phyloP scores from a whole-genome alignment of 2,888 invertebrate species.

The Perdita meconis region DNA sequence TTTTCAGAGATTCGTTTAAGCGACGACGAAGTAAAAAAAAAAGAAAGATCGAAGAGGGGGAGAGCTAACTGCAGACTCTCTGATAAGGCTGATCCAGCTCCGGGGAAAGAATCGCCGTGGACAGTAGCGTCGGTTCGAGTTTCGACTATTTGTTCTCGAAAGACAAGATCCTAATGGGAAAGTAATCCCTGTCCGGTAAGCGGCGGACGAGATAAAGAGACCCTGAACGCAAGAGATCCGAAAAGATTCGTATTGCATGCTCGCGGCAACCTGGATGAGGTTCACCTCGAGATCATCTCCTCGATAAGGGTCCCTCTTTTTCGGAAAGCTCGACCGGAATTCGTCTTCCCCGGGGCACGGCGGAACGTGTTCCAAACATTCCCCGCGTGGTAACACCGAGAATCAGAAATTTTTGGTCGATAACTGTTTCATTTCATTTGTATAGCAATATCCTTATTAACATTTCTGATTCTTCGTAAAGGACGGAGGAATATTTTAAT shows the following conservation, averaged over 20 bases:
- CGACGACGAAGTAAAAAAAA: conserved; percentile 25
- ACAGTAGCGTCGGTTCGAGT: conserved; percentile 58
- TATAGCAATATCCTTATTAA: too few relatives aligned
- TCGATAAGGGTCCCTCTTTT: conserved; percentile 72
- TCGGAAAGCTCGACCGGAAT: conserved; percentile 61
- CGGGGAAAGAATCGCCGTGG: conserved; percentile 53
- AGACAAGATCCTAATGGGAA: conserved; percentile 80
- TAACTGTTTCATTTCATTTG: too few relatives aligned
- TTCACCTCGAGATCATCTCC: conserved; percentile 62
- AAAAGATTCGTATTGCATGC: conserved; percentile 62
- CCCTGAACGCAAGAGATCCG: conserved; percentile 49
- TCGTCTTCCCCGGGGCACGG: conserved; percentile 57
- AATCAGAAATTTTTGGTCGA: too few relatives aligned
- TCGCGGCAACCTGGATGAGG: conserved; percentile 61
- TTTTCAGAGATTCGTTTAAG: conserved; percentile 4
- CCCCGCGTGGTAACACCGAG: background rate
- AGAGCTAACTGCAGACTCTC: conserved; percentile 10
- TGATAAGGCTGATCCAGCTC: conserved; percentile 58
- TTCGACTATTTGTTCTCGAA: conserved; percentile 77
- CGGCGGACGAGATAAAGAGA: conserved; percentile 58
- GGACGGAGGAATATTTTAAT: too few relatives aligned
- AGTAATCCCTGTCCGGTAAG: conserved; percentile 79
- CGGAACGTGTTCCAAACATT: background rate
- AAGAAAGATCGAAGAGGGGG: conserved; percentile 32
- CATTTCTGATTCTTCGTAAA: too few relatives aligned